phyloP scores from a whole-genome alignment of 2,797 vertebrate genomes.

The Anniella stebbinsi region DNA sequence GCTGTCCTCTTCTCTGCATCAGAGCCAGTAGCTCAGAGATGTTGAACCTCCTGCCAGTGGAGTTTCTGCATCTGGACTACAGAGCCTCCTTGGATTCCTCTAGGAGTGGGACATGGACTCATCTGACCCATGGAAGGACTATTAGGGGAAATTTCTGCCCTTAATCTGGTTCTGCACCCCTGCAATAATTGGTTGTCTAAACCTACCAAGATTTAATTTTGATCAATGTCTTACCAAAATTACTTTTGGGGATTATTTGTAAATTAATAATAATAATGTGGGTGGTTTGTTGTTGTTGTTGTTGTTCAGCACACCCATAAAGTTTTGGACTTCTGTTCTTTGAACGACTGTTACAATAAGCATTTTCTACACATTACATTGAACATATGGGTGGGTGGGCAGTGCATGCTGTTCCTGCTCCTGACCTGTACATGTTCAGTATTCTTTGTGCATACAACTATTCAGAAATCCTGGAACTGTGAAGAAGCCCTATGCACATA shows the following conservation, averaged over 20 bases:
- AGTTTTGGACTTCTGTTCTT: background rate
- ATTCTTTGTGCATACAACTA: background rate
- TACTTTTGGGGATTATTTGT: background rate
- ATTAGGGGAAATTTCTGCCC: background rate
- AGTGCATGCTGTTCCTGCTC: background rate
- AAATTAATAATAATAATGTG: too few species aligned
- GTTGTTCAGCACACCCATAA: background rate
- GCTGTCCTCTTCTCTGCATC: accelerated
- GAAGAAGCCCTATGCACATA: background rate
- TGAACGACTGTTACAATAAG: background rate
- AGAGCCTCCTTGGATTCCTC: too few species aligned
- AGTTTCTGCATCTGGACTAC: too few species aligned
- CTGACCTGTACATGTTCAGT: background rate
- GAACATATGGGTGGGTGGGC: background rate
- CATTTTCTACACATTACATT: background rate
- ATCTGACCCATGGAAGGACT: too few species aligned
- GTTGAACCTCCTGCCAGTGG: too few species aligned
- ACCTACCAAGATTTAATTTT: background rate
- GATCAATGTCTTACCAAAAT: background rate
- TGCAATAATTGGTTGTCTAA: background rate
- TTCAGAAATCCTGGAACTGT: background rate
- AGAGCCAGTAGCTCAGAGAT: background rate
- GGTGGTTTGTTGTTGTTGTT: too few species aligned
- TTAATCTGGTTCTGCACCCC: background rate
- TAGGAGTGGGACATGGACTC: too few species aligned